Evolutionary conservation across 2,888 invertebrate genomes (phyloP).

Genomic region (Acanthoscelides obtectus): DNA sequence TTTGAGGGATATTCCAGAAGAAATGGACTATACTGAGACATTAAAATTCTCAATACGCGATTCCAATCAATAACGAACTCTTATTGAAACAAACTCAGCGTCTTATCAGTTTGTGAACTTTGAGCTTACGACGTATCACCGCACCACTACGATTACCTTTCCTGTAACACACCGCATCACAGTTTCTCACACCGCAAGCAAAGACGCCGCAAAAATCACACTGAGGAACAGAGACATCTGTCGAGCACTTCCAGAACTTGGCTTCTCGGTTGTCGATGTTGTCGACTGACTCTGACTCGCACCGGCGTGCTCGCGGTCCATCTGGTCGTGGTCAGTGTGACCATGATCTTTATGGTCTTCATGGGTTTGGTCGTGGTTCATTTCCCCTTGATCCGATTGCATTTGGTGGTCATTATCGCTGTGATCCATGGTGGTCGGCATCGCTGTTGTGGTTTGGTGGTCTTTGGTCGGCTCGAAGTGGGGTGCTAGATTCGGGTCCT

Average conservation of each 20-base stretch:
- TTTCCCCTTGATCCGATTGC: neutral
- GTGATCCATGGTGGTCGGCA: neutral
- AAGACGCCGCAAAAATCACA: slow-evolving; percentile 10
- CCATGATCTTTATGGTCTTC: slow-evolving; percentile 7
- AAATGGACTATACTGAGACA: no score
- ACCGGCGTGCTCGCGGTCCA: slow-evolving; percentile 4
- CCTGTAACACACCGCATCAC: neutral
- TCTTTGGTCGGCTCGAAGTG: slow-evolving; percentile 8
- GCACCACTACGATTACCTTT: neutral
- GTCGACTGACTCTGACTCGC: slow-evolving; percentile 1
- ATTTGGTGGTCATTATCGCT: neutral
- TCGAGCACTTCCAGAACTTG: slow-evolving; percentile 2
- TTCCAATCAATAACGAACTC: no score
- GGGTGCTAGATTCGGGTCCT: slow-evolving; percentile 25
- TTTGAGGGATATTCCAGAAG: no score
- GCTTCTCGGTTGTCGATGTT: neutral
- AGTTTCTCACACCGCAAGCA: slow-evolving; percentile 9
- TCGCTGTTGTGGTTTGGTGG: slow-evolving; percentile 3
- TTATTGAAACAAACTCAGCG: neutral
- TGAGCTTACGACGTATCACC: neutral
- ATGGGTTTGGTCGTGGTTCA: neutral
- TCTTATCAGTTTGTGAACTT: neutral
- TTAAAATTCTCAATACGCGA: no score
- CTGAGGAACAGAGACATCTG: slow-evolving; percentile 6
- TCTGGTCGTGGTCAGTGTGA: slow-evolving; percentile 4